phyloP scores from a whole-genome alignment of 1,140 invertebrate species.

The Drosophila virilis region DNA sequence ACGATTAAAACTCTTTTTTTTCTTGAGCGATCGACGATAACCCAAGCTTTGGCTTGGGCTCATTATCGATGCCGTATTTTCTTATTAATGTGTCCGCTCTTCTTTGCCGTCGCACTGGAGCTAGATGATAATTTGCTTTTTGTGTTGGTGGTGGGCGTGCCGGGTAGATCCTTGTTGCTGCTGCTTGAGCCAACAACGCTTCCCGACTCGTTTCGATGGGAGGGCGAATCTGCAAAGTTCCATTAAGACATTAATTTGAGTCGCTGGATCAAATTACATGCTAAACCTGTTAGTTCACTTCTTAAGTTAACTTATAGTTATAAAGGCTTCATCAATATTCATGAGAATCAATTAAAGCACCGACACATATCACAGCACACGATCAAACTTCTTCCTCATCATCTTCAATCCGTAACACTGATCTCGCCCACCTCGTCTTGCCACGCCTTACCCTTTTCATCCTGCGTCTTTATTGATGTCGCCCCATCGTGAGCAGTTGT shows the following conservation, averaged over 20 bases:
- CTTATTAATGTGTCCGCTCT: conserved; percentile 72
- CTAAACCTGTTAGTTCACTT: conserved; percentile 11
- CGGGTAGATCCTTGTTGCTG: conserved; percentile 55
- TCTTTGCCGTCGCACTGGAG: conserved; percentile 77
- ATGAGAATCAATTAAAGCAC: conserved; percentile 3
- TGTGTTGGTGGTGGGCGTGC: conserved; percentile 72
- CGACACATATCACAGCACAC: conserved; percentile 15
- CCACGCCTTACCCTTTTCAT: conserved; percentile 78
- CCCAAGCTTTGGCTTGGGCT: background rate
- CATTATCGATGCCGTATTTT: conserved; percentile 83
- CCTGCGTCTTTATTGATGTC: conserved; percentile 87
- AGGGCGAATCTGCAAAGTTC: conserved; percentile 53
- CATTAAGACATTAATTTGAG: background rate
- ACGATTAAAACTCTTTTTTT: conserved; percentile 10
- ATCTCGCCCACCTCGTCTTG: conserved; percentile 2
- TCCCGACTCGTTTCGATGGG: conserved; percentile 60
- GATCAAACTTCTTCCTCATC: background rate
- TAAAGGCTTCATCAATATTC: conserved; percentile 4
- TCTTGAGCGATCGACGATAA: background rate
- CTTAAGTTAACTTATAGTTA: conserved; percentile 13
- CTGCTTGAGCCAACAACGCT: conserved; percentile 5
- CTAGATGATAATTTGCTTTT: conserved; percentile 74
- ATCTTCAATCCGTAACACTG: conserved; percentile 3
- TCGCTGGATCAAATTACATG: background rate
- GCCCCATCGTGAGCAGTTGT: conserved; percentile 88